phyloP scores from a whole-genome alignment of 2,888 invertebrate genomes.

The Eugnorisma glareosa region DNA sequence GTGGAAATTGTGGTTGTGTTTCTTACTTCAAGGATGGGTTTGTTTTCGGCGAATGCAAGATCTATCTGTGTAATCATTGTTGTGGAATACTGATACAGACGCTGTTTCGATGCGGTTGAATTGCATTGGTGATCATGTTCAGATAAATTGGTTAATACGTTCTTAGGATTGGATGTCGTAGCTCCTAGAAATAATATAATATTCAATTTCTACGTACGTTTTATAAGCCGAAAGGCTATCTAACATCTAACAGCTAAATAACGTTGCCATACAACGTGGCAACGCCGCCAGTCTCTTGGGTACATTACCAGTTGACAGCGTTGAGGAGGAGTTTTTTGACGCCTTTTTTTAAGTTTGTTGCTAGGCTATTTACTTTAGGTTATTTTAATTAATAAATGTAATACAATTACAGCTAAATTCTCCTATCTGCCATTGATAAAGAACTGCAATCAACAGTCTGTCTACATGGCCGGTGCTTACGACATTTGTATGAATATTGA shows the following conservation, averaged over 20 bases:
- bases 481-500: not conserved
- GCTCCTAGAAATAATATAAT: no score
- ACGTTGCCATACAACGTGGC: no score
- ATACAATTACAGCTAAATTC: no score
- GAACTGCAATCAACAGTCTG: slow-evolving; percentile 1
- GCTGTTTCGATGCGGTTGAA: not conserved
- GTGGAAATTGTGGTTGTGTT: not conserved
- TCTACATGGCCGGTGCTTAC: not conserved
- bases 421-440: not conserved
- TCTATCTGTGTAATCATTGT: not conserved
- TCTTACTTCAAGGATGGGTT: not conserved
- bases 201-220: not conserved
- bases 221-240: no score
- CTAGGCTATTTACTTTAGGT: no score
- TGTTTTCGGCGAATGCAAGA: not conserved
- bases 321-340: no score
- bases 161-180: not conserved
- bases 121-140: not conserved
- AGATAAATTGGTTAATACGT: not conserved
- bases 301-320: no score
- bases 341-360: no score
- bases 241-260: no score
- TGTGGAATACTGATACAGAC: not conserved
- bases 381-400: no score
- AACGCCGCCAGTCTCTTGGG: no score